Evolutionary conservation across 2,113 vertebrate genomes (phyloP).

Genomic region (Aspiorhynchus laticeps): DNA sequence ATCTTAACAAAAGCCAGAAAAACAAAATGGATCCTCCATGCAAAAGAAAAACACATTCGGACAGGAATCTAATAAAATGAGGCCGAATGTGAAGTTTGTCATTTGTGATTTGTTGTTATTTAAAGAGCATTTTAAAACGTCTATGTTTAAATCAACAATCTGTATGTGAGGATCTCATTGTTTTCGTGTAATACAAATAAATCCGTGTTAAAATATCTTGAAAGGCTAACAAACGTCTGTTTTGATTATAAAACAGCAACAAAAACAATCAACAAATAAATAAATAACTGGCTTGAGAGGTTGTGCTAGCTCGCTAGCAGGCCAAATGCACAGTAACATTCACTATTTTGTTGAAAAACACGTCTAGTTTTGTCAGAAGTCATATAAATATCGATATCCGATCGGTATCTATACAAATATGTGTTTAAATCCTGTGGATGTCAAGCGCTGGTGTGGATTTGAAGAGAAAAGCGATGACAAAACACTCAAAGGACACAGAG

Average conservation of each 20-base stretch:
- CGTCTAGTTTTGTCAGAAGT: background rate
- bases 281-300: slow-evolving; percentile 36
- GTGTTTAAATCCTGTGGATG: slow-evolving; percentile 13
- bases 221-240: background rate
- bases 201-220: too few species aligned
- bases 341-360: background rate
- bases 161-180: background rate
- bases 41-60: background rate
- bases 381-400: background rate
- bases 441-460: slow-evolving; percentile 20
- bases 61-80: background rate
- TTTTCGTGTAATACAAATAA: background rate
- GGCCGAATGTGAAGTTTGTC: background rate
- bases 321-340: slow-evolving; percentile 28
- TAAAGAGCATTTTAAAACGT: background rate
- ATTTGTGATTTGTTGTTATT: slow-evolving; percentile 21
- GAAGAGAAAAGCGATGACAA: slow-evolving; percentile 18
- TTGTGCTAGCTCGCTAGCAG: slow-evolving; percentile 45
- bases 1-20: slow-evolving; percentile 26
- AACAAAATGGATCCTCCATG: slow-evolving; percentile 38
- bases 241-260: background rate
- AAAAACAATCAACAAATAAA: slow-evolving; percentile 44
- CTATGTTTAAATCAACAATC: background rate
- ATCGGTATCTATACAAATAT: background rate
- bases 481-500: slow-evolving; percentile 37